Evolutionary conservation across 2,113 vertebrate species (phyloP).

Genomic region (Gnathonemus echidnorhynchus): DNA sequence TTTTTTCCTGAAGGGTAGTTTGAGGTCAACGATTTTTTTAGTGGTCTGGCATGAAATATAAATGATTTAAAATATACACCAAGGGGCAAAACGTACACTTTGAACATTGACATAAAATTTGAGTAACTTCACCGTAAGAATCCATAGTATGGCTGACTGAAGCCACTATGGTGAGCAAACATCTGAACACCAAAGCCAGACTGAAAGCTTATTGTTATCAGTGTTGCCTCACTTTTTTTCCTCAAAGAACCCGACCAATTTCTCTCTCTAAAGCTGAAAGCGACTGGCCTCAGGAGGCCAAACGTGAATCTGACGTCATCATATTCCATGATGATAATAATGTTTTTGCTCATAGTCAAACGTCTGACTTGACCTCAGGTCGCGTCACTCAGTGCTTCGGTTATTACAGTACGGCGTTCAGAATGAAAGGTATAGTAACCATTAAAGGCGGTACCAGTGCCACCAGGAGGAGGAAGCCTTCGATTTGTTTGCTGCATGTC

Average conservation of each 20-base stretch:
- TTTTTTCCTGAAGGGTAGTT: background rate
- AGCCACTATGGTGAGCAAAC: background rate
- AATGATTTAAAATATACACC: background rate
- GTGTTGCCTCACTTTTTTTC: background rate
- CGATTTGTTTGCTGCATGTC: background rate
- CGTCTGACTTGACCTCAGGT: background rate
- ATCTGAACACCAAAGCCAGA: background rate
- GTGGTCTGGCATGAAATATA: background rate
- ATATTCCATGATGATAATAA: background rate
- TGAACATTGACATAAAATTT: background rate
- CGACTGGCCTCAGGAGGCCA: background rate
- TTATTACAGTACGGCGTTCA: background rate
- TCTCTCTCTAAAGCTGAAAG: background rate
- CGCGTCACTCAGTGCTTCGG: background rate
- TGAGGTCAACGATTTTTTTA: background rate
- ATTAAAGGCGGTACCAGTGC: background rate
- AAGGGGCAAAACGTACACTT: background rate
- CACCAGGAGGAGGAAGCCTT: background rate
- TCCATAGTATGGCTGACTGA: background rate
- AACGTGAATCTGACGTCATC: background rate
- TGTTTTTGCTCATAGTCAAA: background rate
- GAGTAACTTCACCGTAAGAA: background rate
- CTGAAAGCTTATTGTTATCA: background rate
- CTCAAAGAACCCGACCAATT: too few relatives aligned
- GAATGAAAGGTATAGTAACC: background rate